Conservation (phyloP, 2,797 vertebrate genomes). For the Diceros bicornis region DNA sequence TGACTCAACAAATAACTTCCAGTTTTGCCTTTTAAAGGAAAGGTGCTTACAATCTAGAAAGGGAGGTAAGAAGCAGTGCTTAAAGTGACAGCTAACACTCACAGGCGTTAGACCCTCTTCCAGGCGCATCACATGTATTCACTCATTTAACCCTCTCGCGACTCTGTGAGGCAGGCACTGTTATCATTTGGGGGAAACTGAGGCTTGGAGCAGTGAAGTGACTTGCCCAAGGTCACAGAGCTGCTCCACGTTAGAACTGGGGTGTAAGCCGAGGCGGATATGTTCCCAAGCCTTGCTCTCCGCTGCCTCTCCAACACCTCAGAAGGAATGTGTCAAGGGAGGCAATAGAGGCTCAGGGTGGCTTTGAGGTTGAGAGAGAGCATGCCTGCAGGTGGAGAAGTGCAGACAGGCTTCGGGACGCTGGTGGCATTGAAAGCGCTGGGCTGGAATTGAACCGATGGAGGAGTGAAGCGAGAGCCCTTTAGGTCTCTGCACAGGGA, state of each 20-base stretch:
- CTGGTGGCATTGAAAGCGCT: rapidly evolving
- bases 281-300: neutral
- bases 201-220: neutral
- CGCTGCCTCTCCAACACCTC: neutral
- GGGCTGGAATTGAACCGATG: neutral
- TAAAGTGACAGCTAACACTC: neutral
- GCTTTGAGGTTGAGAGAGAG: neutral
- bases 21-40: slow-evolving; percentile 9
- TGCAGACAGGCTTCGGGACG: neutral
- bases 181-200: neutral
- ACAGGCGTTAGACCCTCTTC: too few relatives aligned
- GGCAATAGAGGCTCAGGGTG: neutral
- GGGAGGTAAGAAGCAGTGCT: neutral
- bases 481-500: rapidly evolving
- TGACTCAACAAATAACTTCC: neutral
- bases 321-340: neutral
- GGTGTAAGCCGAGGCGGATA: neutral
- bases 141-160: neutral
- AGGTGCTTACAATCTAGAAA: neutral
- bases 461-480: rapidly evolving
- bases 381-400: neutral
- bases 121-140: too few relatives aligned
- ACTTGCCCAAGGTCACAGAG: neutral
- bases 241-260: neutral
- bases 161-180: neutral